These are phyloP conservation scores for Zelostemma sp. DNA, from an alignment of 1,140 invertebrate genomes.

Conservation along the genomic window DNA sequence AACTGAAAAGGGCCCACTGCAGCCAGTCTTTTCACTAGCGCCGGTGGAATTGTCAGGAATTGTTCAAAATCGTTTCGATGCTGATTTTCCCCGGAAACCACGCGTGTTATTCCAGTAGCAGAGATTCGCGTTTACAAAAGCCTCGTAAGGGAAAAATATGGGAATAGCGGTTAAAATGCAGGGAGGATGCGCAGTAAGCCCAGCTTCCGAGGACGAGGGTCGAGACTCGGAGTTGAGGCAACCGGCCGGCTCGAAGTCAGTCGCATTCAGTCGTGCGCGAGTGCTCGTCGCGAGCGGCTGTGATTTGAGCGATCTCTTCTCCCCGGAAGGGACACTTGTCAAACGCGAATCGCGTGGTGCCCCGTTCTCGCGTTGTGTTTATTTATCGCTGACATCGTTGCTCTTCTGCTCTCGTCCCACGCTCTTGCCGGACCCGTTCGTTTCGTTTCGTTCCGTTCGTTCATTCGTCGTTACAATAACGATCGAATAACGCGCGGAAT, in stretches of 20 bases:
- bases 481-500: too few species aligned
- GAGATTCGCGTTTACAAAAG: not conserved
- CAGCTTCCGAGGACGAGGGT: constrained; percentile 26
- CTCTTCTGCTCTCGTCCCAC: not conserved
- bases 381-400: not conserved
- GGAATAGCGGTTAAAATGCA: not conserved
- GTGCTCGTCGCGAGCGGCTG: constrained; percentile 33
- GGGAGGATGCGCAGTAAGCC: constrained; percentile 5
- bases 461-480: too few species aligned
- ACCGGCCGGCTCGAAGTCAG: too few species aligned
- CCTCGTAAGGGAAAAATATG: not conserved
- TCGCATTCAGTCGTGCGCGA: constrained; percentile 31
- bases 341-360: constrained; percentile 7
- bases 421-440: not conserved
- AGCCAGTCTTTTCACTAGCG: too few species aligned
- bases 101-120: constrained; percentile 2
- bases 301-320: constrained; percentile 8
- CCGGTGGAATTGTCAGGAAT: too few species aligned
- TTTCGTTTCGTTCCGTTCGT: too few species aligned
- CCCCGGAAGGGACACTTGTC: not conserved
- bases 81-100: constrained; percentile 2
- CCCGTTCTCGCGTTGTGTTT: too few species aligned
- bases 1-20: too few species aligned
- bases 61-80: too few species aligned
- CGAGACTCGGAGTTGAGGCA: constrained; percentile 17